These are phyloP conservation scores for Magallana ariakensis DNA, from an alignment of 1,140 invertebrate species.

Conservation along the genomic window DNA sequence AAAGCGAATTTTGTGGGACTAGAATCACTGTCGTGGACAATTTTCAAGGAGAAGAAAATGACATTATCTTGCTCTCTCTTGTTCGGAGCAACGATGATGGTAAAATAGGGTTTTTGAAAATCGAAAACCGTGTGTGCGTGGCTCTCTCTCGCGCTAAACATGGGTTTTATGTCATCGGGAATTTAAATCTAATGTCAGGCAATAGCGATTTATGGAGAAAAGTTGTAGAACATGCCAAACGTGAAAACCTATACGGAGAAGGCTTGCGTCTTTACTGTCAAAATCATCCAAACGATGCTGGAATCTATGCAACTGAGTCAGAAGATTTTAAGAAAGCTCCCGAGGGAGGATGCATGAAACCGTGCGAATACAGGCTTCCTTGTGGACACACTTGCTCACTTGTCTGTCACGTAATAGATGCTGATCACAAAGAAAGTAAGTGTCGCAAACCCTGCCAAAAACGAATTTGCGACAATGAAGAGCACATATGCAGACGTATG, in stretches of 20 bases:
- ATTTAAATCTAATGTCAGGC: conserved; percentile 83
- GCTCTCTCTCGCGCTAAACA: conserved; percentile 89
- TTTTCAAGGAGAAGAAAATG: conserved; percentile 88
- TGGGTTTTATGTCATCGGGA: conserved; percentile 86
- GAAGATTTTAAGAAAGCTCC: conserved; percentile 77
- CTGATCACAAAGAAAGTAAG: conserved; percentile 67
- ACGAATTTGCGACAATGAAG: conserved; percentile 53
- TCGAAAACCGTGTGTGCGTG: conserved; percentile 89
- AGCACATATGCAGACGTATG: conserved; percentile 66
- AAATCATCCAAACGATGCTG: conserved; percentile 77
- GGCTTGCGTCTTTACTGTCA: conserved; percentile 78
- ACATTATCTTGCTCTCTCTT: conserved; percentile 90
- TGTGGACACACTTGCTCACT: conserved; percentile 78
- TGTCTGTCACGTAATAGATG: conserved; percentile 73
- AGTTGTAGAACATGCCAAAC: conserved; percentile 67
- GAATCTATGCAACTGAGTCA: conserved; percentile 58
- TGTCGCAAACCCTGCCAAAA: conserved; percentile 75
- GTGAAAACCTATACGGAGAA: conserved; percentile 58
- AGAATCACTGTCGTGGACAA: conserved; percentile 88
- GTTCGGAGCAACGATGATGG: conserved; percentile 85
- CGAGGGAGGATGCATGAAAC: conserved; percentile 78
- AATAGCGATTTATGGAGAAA: conserved; percentile 78
- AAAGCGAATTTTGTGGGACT: conserved; percentile 62
- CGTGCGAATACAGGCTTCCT: conserved; percentile 72
- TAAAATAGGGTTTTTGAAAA: conserved; percentile 88